phyloP scores from a whole-genome alignment of 2,888 invertebrate species.

The Dorcus parallelipipedus region DNA sequence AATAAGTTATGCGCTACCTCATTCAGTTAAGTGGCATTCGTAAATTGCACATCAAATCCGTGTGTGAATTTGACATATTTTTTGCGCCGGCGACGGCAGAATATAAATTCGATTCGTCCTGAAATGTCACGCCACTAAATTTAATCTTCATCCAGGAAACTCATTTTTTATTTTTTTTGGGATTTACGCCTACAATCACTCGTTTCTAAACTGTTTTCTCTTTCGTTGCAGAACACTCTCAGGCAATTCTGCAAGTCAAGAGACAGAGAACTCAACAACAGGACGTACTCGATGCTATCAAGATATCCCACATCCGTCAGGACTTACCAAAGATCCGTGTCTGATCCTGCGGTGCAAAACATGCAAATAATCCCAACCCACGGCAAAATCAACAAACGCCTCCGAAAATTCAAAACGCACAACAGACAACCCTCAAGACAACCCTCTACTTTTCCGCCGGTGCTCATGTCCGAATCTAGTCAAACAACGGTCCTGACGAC shows the following conservation, averaged over 20 bases:
- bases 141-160: too few species aligned
- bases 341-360: conserved; percentile 23
- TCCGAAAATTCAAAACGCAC: too few species aligned
- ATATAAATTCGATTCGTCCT: too few species aligned
- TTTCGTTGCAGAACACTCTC: conserved; percentile 47
- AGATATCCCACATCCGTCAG: conserved; percentile 27
- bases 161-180: too few species aligned
- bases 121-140: too few species aligned
- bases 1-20: too few species aligned
- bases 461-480: conserved; percentile 38
- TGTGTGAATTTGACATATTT: too few species aligned
- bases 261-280: conserved; percentile 13
- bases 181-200: too few species aligned
- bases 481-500: conserved; percentile 40
- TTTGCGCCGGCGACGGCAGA: too few species aligned
- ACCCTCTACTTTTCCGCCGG: conserved; percentile 23
- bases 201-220: background rate
- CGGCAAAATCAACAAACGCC: background rate
- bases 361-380: background rate
- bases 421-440: conserved; percentile 13
- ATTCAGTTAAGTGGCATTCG: too few species aligned
- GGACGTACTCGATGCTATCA: conserved; percentile 26
- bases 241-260: conserved; percentile 42
- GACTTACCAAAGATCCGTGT: conserved; percentile 20
- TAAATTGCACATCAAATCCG: too few species aligned